A percentile compares a stretch with the other conserved stretches of the same genome.
Conservation (phyloP, 2,113 vertebrate genomes). For the Willisornis vidua region DNA sequence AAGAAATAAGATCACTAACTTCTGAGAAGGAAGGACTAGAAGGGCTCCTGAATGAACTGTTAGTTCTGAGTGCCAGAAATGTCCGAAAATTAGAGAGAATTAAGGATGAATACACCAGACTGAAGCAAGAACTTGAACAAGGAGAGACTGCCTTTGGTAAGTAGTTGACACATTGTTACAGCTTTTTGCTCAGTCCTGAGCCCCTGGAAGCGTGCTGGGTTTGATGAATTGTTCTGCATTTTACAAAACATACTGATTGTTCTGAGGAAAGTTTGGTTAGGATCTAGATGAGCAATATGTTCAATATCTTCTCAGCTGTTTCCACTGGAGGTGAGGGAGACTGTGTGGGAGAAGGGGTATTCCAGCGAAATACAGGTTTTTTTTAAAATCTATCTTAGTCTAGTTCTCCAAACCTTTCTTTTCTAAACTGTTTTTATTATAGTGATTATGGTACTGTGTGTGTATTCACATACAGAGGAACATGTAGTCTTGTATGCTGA, state of each 20-base stretch:
- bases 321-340: neutral
- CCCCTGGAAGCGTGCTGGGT: neutral
- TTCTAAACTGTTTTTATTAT: neutral
- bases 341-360: neutral
- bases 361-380: neutral
- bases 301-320: neutral
- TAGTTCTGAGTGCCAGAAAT: constrained; percentile 77
- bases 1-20: constrained; percentile 82
- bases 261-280: neutral
- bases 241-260: neutral
- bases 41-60: constrained; percentile 77
- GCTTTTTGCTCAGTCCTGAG: neutral
- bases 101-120: constrained; percentile 78
- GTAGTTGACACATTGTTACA: constrained; percentile 19
- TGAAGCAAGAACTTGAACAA: constrained; percentile 81
- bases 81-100: constrained; percentile 75
- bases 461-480: neutral
- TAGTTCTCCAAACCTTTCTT: neutral
- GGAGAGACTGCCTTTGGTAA: constrained; percentile 81
- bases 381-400: neutral
- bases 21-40: constrained; percentile 84
- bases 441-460: neutral
- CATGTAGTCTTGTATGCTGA: neutral
- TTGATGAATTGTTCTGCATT: neutral
- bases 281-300: neutral